Evolutionary conservation across 2,888 invertebrate genomes (phyloP).

Genomic region (Priapulus caudatus): DNA sequence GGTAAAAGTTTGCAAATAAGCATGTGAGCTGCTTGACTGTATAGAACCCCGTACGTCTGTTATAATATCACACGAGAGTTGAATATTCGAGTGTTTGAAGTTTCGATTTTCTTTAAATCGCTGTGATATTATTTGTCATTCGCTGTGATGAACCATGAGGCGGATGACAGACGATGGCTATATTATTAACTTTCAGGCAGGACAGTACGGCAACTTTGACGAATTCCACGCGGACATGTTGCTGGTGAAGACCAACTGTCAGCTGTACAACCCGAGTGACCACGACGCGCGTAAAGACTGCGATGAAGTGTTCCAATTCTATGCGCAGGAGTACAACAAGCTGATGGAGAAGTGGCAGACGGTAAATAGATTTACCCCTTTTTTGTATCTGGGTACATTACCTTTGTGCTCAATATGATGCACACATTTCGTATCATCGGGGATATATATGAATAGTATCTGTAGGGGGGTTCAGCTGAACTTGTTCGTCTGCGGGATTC

Average conservation of each 20-base stretch:
- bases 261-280: conserved; percentile 34
- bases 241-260: conserved; percentile 36
- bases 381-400: too few relatives aligned
- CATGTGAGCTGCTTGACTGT: too few relatives aligned
- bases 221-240: conserved; percentile 38
- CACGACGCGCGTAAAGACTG: conserved; percentile 35
- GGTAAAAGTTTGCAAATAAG: not conserved
- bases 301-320: conserved; percentile 36
- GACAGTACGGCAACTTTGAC: conserved; percentile 30
- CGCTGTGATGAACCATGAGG: too few relatives aligned
- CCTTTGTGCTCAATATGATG: too few relatives aligned
- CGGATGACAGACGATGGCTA: conserved; percentile 3
- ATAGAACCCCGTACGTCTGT: not conserved
- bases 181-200: too few relatives aligned
- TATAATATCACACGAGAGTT: not conserved
- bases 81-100: not conserved
- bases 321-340: conserved; percentile 32
- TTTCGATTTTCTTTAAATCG: not conserved
- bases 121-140: not conserved
- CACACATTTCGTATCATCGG: too few relatives aligned
- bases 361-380: conserved; percentile 13
- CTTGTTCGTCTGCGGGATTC: too few relatives aligned
- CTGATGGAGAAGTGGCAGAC: conserved; percentile 23
- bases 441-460: too few relatives aligned
- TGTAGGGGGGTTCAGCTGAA: too few relatives aligned